A percentile compares a stretch with the other conserved stretches of the same genome.
Evolutionary conservation across 2,797 vertebrate species (phyloP).

Genomic region (Accipiter badius): DNA sequence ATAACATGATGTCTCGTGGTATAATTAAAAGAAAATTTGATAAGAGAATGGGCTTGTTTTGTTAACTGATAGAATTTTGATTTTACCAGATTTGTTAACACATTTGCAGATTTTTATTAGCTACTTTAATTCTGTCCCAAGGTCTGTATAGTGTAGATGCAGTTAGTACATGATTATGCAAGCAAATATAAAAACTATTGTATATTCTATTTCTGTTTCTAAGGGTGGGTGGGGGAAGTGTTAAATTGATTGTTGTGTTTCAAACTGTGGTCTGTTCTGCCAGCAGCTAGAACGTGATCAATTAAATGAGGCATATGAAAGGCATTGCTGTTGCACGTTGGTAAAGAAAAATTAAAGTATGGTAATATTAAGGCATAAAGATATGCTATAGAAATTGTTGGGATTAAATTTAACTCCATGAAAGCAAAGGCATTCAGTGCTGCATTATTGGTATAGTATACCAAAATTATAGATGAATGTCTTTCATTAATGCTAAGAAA

Average conservation of each 20-base stretch:
- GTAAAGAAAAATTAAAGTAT: not conserved
- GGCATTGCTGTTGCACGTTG: not conserved
- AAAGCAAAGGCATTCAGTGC: not conserved
- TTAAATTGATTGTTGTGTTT: constrained; percentile 19
- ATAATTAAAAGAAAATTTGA: not conserved
- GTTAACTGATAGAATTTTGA: not conserved
- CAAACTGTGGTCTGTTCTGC: constrained; percentile 2
- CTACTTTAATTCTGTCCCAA: not conserved
- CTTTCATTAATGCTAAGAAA: not conserved
- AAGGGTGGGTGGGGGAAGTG: not conserved
- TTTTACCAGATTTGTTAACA: not conserved
- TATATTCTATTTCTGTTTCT: constrained; percentile 5
- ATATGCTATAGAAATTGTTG: not conserved
- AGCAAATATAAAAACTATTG: not conserved
- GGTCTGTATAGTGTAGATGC: not conserved
- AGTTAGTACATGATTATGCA: not conserved
- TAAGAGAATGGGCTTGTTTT: not conserved
- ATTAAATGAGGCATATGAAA: constrained; percentile 32
- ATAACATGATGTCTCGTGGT: not conserved
- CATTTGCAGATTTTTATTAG: not conserved
- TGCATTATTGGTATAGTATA: not conserved
- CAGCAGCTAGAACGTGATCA: constrained; percentile 23
- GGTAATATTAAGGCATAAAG: not conserved
- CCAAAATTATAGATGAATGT: not conserved
- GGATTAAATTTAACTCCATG: not conserved